phyloP scores from a whole-genome alignment of 2,888 invertebrate species.

The Adineta ricciae region DNA sequence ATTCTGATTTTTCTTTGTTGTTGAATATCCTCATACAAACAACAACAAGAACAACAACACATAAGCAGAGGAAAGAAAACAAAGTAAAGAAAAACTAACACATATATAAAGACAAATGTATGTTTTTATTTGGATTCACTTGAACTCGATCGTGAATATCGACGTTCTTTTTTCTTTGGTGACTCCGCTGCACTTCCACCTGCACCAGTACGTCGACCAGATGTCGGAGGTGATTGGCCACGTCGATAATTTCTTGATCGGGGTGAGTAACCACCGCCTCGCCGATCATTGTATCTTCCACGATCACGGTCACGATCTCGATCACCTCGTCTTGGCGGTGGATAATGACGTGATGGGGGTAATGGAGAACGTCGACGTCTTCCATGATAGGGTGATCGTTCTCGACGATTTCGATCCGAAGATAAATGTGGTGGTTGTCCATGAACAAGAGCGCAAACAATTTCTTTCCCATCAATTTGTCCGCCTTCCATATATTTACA shows the following conservation, averaged over 20 bases:
- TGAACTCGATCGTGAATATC: slow-evolving; percentile 15
- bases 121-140: slow-evolving; percentile 3
- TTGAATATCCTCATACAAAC: background rate
- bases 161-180: background rate
- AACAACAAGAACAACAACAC: background rate
- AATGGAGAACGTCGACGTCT: slow-evolving; percentile 11
- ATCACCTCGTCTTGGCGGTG: background rate
- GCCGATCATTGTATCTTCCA: background rate
- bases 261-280: background rate
- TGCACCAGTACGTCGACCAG: background rate
- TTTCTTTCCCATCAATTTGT: slow-evolving; percentile 88
- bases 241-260: background rate
- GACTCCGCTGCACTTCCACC: background rate
- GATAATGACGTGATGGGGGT: background rate
- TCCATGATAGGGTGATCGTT: background rate
- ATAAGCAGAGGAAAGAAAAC: background rate
- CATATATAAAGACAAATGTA: background rate
- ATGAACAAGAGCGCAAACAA: slow-evolving; percentile 61
- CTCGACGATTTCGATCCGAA: slow-evolving; percentile 4
- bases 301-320: background rate
- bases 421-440: slow-evolving; percentile 12
- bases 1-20: background rate
- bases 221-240: background rate
- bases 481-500: slow-evolving; percentile 99
- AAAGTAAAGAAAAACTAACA: background rate